Base-by-base conservation (phyloP, 30 jellyfish, hydroid and myxozoan species). In the Aurelia sp. region DNA sequence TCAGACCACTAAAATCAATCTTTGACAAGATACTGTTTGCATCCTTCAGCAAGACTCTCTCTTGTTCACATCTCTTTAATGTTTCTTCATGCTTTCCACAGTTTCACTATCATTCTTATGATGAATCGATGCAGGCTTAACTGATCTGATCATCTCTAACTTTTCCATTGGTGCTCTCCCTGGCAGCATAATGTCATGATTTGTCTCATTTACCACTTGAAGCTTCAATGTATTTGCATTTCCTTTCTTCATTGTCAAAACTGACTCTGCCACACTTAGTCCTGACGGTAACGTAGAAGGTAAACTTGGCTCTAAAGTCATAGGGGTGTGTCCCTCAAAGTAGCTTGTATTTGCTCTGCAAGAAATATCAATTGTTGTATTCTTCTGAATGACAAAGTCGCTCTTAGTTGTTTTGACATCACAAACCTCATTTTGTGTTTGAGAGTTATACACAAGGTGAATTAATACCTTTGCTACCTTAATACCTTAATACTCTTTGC, bases 101-200 rank as follows among this genome's bases (percentile, higher is more conserved):
- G 74, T 64, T 64, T 64, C 50, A 64, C 9, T 64, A 64, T 64
- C 52, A 64, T 35, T 64, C 40, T 64, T 64, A 64, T 35, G 74
- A 64, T 44, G 74, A 9, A 64, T 64, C 2, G 58, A 57, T 53
- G 87, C 20, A 50, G 94, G 94, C 15, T 84, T 85, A 23, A 73
- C 89, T 37, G 94, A 85, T 73, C 79, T 64, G 33, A 85, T 73
- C 80, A 69, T n/a, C n/a, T n/a, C n/a, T n/a, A n/a, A n/a, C n/a
- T n/a, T n/a, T n/a, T n/a, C n/a, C n/a, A n/a, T n/a, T n/a, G n/a
- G n/a, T n/a, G n/a, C n/a, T n/a, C n/a, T n/a, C n/a, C n/a, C n/a
- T n/a, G n/a, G n/a, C n/a, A n/a, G n/a, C n/a, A n/a, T n/a, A n/a
- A n/a, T n/a, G n/a, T n/a, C n/a, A n/a, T n/a, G n/a, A n/a, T n/a